A percentile compares a stretch with the other conserved stretches of the same genome.
These are phyloP conservation scores for Taurulus bubalis DNA, from an alignment of 2,113 vertebrate genomes.

Conservation along the genomic window DNA sequence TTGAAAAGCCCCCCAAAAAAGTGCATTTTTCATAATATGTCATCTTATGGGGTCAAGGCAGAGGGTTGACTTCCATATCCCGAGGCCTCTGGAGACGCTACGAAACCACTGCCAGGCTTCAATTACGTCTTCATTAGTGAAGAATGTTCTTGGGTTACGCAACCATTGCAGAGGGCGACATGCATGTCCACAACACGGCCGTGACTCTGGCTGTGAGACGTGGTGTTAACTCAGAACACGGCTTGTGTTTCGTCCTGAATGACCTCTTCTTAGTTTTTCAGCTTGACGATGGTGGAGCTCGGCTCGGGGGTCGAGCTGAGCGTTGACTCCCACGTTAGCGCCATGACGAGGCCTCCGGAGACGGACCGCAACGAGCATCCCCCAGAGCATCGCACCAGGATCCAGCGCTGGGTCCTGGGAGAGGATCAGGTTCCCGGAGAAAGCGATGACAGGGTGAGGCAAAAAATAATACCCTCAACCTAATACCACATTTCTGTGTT, in stretches of 20 bases:
- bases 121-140: slow-evolving; percentile 35
- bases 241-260: neutral
- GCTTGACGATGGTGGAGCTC: neutral
- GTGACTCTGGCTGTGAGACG: too few relatives aligned
- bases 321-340: neutral
- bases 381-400: neutral
- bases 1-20: neutral
- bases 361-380: neutral
- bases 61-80: slow-evolving; percentile 5
- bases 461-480: neutral
- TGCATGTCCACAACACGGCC: slow-evolving; percentile 27
- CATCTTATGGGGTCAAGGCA: neutral
- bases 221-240: neutral
- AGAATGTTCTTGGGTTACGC: slow-evolving; percentile 23
- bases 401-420: slow-evolving; percentile 6
- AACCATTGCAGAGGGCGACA: neutral
- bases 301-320: too few relatives aligned
- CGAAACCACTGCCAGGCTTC: slow-evolving; percentile 21
- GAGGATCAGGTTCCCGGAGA: slow-evolving; percentile 10
- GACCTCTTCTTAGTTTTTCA: neutral
- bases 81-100: slow-evolving; percentile 19
- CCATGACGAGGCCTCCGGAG: neutral
- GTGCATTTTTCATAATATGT: neutral
- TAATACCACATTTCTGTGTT: neutral
- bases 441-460: slow-evolving; percentile 39